These are phyloP conservation scores for Labeo calbasu DNA, from an alignment of 2,797 vertebrate species.

Conservation along the genomic window DNA sequence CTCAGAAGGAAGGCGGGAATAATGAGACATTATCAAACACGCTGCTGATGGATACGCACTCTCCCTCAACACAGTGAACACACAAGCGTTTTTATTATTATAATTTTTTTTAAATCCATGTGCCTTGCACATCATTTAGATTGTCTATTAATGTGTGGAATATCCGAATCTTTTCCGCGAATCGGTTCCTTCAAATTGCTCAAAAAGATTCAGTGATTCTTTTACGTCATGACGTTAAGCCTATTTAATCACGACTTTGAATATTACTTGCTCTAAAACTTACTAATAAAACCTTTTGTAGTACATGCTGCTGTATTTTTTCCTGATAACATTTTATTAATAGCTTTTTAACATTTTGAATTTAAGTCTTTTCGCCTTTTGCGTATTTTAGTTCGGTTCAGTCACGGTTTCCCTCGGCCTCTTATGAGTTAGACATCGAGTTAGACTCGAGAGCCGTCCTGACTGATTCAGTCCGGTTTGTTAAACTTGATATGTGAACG, in stretches of 20 bases:
- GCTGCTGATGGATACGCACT: conserved; percentile 67
- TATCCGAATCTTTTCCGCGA: background rate
- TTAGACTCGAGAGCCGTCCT: too few species aligned
- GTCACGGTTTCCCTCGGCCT: too few species aligned
- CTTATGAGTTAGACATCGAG: too few species aligned
- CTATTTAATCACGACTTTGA: background rate
- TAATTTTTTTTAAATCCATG: background rate
- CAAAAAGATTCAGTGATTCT: background rate
- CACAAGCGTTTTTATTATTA: background rate
- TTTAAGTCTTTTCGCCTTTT: too few species aligned
- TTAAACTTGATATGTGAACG: background rate
- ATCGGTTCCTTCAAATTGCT: background rate
- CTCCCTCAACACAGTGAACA: conserved; percentile 48
- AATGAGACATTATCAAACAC: conserved; percentile 80
- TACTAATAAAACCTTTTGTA: background rate
- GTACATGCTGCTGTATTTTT: background rate
- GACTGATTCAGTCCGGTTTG: background rate
- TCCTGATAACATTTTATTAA: background rate
- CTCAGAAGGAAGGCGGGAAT: conserved; percentile 67
- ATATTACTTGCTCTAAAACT: background rate
- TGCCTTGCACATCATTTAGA: background rate
- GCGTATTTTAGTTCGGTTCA: background rate
- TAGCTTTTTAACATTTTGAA: background rate
- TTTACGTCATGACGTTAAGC: background rate
- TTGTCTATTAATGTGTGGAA: background rate